A percentile compares a stretch with the other conserved stretches of the same genome.
Conservation (phyloP, 2,797 vertebrate species). For the Alcedo quadribrachys region DNA sequence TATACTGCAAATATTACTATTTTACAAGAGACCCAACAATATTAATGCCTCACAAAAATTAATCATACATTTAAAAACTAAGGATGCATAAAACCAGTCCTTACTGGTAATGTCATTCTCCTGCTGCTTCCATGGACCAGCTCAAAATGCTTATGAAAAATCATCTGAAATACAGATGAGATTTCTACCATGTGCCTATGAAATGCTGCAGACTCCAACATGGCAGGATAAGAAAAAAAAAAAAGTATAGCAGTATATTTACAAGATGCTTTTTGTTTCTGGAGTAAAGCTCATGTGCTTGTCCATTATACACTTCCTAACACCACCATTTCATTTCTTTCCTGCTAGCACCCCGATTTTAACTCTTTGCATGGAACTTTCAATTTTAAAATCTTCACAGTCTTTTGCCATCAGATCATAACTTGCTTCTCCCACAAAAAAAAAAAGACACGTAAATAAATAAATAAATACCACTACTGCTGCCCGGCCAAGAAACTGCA, state of each 20-base stretch:
- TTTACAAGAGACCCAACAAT: neutral
- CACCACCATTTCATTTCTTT: conserved; percentile 58
- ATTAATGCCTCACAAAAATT: conserved; percentile 22
- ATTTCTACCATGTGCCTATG: neutral
- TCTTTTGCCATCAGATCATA: neutral
- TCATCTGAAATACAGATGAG: conserved; percentile 11
- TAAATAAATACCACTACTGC: neutral
- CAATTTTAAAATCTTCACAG: neutral
- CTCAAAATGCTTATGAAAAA: conserved; percentile 27
- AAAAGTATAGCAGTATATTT: neutral
- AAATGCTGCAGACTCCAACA: conserved; percentile 50
- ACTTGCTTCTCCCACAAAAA: neutral
- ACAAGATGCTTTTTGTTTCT: conserved; percentile 29
- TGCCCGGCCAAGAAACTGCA: neutral
- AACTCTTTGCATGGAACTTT: neutral
- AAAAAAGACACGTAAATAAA: neutral
- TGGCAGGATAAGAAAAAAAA: neutral
- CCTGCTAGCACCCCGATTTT: conserved; percentile 30
- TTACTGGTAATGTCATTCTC: conserved; percentile 1
- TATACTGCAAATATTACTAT: neutral
- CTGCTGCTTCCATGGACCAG: neutral
- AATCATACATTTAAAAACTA: neutral
- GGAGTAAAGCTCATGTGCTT: conserved; percentile 44
- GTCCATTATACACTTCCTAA: conserved; percentile 5
- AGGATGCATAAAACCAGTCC: conserved; percentile 15